Evolutionary conservation across 2,113 vertebrate species (phyloP).

Genomic region (Semnornis frantzii): DNA sequence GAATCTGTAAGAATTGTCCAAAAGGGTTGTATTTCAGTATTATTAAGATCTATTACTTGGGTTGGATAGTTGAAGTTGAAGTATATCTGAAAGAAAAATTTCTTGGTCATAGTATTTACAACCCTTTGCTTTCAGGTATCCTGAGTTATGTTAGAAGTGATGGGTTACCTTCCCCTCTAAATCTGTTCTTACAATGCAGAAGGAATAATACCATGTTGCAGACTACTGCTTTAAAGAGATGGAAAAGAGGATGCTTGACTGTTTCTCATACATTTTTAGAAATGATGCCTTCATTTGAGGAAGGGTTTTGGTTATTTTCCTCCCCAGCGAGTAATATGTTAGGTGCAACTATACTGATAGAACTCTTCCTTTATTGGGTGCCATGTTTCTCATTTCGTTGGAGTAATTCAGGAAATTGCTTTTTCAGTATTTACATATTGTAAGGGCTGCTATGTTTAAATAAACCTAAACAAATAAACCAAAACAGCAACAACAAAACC

Average conservation of each 20-base stretch:
- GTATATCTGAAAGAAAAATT: background rate
- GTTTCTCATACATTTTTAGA: background rate
- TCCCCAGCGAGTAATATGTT: background rate
- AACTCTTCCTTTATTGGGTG: background rate
- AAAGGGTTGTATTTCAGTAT: rapidly evolving
- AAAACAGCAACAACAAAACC: background rate
- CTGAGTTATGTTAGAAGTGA: background rate
- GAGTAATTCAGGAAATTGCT: background rate
- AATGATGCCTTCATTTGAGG: background rate
- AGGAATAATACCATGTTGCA: background rate
- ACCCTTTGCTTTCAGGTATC: background rate
- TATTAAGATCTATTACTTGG: background rate
- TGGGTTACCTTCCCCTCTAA: background rate
- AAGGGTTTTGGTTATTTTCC: background rate
- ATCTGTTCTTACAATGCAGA: background rate
- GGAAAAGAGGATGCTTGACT: background rate
- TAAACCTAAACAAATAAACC: background rate
- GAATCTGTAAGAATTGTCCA: background rate
- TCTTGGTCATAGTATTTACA: background rate
- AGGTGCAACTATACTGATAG: background rate
- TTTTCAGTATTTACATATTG: background rate
- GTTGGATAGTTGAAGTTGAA: background rate
- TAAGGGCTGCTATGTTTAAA: background rate
- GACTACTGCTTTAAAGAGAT: background rate
- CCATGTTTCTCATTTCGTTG: background rate